Evolutionary conservation across 2,888 invertebrate species (phyloP).

Genomic region (Drosophila neutralis): DNA sequence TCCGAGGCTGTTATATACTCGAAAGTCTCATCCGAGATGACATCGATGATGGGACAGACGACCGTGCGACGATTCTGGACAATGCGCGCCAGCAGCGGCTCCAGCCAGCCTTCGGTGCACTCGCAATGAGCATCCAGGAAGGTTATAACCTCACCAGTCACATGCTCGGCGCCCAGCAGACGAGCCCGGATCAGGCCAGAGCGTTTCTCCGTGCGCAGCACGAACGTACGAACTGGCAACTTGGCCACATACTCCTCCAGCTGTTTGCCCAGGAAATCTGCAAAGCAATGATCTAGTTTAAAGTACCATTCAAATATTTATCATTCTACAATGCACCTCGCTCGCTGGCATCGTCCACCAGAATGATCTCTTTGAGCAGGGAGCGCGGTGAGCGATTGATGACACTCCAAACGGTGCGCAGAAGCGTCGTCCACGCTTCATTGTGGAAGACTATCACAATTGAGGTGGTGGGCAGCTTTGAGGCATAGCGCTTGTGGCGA

Average conservation of each 20-base stretch:
- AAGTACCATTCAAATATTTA: neutral
- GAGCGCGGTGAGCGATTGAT: constrained; percentile 96
- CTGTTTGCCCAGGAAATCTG: constrained; percentile 95
- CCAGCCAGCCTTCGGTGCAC: constrained; percentile 97
- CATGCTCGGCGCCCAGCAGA: constrained; percentile 96
- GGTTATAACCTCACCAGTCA: constrained; percentile 86
- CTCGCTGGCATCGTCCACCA: constrained; percentile 99
- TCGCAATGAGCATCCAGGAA: constrained; percentile 85
- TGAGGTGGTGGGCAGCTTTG: constrained; percentile 94
- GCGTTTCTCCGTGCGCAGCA: constrained; percentile 95
- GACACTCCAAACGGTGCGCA: constrained; percentile 98
- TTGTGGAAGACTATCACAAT: constrained; percentile 99
- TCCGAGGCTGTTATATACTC: constrained; percentile 99
- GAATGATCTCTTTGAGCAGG: constrained; percentile 96
- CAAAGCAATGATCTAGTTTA: constrained; percentile 56
- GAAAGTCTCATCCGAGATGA: constrained; percentile 99
- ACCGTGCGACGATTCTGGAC: constrained; percentile 96
- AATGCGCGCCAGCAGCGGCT: constrained; percentile 96
- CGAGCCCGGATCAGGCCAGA: constrained; percentile 98
- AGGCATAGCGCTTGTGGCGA: constrained; percentile 91
- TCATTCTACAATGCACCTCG: constrained; percentile 87
- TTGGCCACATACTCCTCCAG: constrained; percentile 95
- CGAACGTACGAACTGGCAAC: constrained; percentile 93
- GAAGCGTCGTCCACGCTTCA: constrained; percentile 98
- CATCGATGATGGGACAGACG: constrained; percentile 99